phyloP scores from a whole-genome alignment of 2,888 invertebrate genomes.

The Tillus elongatus region DNA sequence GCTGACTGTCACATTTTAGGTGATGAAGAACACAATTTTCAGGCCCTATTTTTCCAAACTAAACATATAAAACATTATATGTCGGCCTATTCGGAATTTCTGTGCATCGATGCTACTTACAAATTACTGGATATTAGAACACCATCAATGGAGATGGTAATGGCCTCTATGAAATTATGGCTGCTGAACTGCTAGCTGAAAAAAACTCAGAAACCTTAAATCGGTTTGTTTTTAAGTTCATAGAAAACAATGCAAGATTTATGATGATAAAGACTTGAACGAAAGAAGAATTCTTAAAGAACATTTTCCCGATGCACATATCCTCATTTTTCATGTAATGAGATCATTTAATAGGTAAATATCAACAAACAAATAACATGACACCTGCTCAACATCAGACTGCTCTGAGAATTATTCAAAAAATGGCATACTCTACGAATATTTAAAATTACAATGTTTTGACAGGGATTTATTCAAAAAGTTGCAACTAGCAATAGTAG shows the following conservation, averaged over 20 bases:
- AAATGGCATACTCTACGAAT: slow-evolving; percentile 4
- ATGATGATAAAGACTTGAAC: slow-evolving; percentile 21
- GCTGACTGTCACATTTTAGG: slow-evolving; percentile 4
- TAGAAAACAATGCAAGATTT: slow-evolving; percentile 17
- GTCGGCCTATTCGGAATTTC: slow-evolving; percentile 17
- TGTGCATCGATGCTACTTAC: too few species aligned
- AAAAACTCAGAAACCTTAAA: too few species aligned
- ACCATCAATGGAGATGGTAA: slow-evolving; percentile 18
- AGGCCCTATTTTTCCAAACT: neutral
- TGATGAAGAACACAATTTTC: neutral
- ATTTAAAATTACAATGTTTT: slow-evolving; percentile 5
- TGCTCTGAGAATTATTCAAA: slow-evolving; percentile 1
- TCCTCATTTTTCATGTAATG: neutral
- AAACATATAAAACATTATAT: slow-evolving; percentile 15
- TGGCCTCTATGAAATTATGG: slow-evolving; percentile 17
- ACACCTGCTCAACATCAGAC: neutral
- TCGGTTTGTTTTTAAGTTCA: slow-evolving; percentile 14
- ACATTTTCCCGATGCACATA: neutral
- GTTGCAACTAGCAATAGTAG: too few species aligned
- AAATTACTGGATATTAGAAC: slow-evolving; percentile 17
- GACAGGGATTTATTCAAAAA: neutral
- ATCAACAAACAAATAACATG: neutral
- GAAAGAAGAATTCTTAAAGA: slow-evolving; percentile 9
- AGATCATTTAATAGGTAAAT: neutral
- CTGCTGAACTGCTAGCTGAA: too few species aligned